Evolutionary conservation across 2,113 vertebrate species (phyloP), one percentile per base, ranked within the genome.

Genomic region (Gila orcuttii): DNA sequence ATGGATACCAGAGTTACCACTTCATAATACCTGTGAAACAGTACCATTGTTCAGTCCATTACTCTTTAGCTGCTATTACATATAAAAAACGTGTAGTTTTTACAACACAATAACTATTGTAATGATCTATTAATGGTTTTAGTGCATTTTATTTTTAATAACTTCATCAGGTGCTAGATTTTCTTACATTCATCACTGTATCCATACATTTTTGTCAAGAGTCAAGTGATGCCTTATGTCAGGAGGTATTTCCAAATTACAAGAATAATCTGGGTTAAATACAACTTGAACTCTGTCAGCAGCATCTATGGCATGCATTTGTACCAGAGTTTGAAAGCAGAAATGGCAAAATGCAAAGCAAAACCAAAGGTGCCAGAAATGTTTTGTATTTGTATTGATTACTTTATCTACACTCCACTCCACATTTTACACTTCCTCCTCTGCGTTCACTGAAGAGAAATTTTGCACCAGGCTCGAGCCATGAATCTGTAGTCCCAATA

Each of bases 1-100:
- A 99, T 98, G 82, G 98, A 99, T 42, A 99, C 97, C 7, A 99
- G 93, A 0, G 97, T 99, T 89, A 99, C 95, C 0, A 96, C 96
- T 1, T 95, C 97, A 0, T 99, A 99, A 91, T 99, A 99, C 91
- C 98, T 99, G 92, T 82, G 5, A 85, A 86, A 90, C 52, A 57
- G 45, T 2, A 69, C 36, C 19, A 73, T 10, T 69, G 28, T 60
- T 86, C 8, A 84, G 8, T 42, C 6, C 59, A 23, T 57, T 31
- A 39, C 31, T 12, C 10, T 57, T 78, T 33, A 36, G 7, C 12
- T 57, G 25, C 28, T 55, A 11, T 33, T 77, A 50, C 28, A 31
- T 31, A 25, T 55, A 33, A 10, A 2, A 28, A 19, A 31, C 17
- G 12, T 64, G 10, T 64, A 64, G 25, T 23, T 73, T 42, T 21